Evolutionary conservation across 2,888 invertebrate genomes (phyloP).

Genomic region (Eupithecia vulgata): DNA sequence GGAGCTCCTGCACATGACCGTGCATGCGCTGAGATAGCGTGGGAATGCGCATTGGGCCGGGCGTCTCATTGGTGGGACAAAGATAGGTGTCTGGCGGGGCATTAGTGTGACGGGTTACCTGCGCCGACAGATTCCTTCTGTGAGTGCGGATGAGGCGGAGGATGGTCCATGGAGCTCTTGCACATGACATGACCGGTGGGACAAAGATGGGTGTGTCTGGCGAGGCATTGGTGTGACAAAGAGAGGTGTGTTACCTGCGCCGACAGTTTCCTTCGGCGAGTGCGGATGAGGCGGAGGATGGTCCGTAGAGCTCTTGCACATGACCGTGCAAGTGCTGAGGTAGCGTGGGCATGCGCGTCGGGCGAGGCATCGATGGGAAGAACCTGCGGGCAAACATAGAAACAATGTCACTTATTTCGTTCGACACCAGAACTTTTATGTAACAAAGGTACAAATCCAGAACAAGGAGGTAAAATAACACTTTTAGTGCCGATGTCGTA

Average conservation of each 20-base stretch:
- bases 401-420: not conserved
- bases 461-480: not conserved
- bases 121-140: conserved; percentile 65
- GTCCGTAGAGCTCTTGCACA: conserved; percentile 77
- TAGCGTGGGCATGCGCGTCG: conserved; percentile 59
- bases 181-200: conserved; percentile 61
- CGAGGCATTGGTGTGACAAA: not conserved
- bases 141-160: conserved; percentile 67
- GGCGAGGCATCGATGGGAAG: conserved; percentile 68
- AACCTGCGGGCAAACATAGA: conserved; percentile 50
- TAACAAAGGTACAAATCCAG: not conserved
- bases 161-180: conserved; percentile 78
- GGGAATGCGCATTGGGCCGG: conserved; percentile 53
- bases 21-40: conserved; percentile 66
- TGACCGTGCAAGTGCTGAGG: conserved; percentile 68
- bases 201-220: not conserved
- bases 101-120: conserved; percentile 48
- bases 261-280: conserved; percentile 66
- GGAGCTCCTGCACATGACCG: conserved; percentile 75
- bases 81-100: not conserved
- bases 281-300: conserved; percentile 72
- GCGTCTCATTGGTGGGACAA: conserved; percentile 69
- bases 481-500: not conserved
- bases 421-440: not conserved
- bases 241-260: conserved; percentile 51